Conservation (phyloP, 1,140 invertebrate genomes). For the Calephelis virginiensis region DNA sequence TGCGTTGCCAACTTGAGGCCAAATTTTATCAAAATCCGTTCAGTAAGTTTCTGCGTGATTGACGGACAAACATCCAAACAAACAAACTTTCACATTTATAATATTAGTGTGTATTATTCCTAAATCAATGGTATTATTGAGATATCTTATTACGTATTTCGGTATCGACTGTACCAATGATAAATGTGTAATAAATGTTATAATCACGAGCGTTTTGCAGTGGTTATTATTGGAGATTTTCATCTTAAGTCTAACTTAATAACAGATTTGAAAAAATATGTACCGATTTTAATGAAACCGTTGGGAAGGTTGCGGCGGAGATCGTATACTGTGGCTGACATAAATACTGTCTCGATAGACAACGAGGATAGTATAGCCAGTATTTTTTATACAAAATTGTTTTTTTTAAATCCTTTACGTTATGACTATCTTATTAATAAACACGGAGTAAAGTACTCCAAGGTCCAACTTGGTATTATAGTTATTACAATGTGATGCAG, state of each 20-base stretch:
- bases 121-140: no score
- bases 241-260: constrained; percentile 9
- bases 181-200: constrained; percentile 5
- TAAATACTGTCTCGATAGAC: constrained; percentile 13
- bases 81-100: no score
- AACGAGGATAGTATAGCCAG: constrained; percentile 2
- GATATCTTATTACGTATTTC: background rate
- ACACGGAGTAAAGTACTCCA: no score
- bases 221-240: constrained; percentile 12
- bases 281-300: constrained; percentile 3
- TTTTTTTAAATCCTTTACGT: background rate
- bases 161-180: constrained; percentile 4
- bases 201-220: background rate
- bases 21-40: no score
- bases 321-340: constrained; percentile 9
- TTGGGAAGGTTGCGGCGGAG: constrained; percentile 10
- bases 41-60: no score
- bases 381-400: background rate
- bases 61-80: no score
- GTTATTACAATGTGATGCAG: no score
- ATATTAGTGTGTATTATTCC: no score
- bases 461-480: no score
- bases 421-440: background rate
- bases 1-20: no score
- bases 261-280: constrained; percentile 7